These are phyloP conservation scores for Chondrosia reniformis DNA, from an alignment of 37 sponge, comb jelly and placozoan genomes.

Conservation along the genomic window DNA sequence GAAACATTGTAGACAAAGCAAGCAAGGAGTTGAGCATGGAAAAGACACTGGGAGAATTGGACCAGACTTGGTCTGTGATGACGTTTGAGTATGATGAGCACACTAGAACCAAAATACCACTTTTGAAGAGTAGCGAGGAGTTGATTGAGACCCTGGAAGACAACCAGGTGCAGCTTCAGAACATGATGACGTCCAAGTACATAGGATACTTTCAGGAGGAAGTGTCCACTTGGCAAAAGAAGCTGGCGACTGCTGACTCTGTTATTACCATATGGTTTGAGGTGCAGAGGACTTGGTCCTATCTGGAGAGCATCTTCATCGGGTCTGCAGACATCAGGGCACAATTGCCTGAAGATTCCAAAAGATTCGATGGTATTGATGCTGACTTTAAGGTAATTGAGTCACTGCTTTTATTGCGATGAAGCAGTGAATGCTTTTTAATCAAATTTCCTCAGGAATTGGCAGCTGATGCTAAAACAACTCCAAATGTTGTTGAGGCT, in stretches of 20 bases:
- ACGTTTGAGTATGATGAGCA: conserved; percentile 95
- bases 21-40: conserved; percentile 99
- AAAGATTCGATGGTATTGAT: conserved; percentile 94
- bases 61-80: conserved; percentile 94
- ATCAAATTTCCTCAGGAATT: conserved; percentile 30
- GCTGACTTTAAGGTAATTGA: conserved; percentile 79
- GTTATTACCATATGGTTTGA: conserved; percentile 99
- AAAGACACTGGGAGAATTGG: conserved; percentile 94
- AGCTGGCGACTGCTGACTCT: conserved; percentile 91
- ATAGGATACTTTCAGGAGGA: conserved; percentile 97
- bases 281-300: conserved; percentile 99
- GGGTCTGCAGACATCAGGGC: conserved; percentile 95
- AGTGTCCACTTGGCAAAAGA: conserved; percentile 95
- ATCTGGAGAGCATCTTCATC: conserved; percentile 98
- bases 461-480: conserved; percentile 84
- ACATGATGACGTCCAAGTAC: conserved; percentile 98
- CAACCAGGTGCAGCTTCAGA: conserved; percentile 99
- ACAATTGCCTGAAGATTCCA: conserved; percentile 95
- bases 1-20: conserved; percentile 97
- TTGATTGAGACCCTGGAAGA: conserved; percentile 98
- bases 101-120: conserved; percentile 65
- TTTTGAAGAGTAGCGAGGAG: conserved; percentile 86
- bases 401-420: neutral
- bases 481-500: conserved; percentile 93
- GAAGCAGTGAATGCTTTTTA: neutral